Evolutionary conservation across 2,888 invertebrate species (phyloP), one percentile per base, ranked within the genome.

Genomic region (Nipponacmea schrenckii): DNA sequence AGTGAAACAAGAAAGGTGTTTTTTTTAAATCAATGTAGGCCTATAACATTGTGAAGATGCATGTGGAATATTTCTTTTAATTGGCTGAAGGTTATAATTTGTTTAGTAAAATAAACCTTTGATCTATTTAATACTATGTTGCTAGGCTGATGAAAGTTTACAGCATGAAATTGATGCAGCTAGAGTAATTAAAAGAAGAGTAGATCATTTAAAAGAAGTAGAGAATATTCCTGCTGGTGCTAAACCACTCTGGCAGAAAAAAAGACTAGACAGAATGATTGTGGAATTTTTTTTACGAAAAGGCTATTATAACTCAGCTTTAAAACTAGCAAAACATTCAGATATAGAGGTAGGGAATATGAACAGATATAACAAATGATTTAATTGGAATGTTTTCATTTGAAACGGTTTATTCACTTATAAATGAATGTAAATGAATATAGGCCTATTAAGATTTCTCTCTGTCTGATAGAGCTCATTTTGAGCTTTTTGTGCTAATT

Each of bases 231-330:
- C 77, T 31, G 81, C 78, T 31, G 77, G 93, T 92, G 82, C 92
- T 15, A 76, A 80, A 64, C 83, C 78, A 31, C 93, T 94, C 77
- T 97, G 96, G 95, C 93, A 94, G 74, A 92, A 94, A 77, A 93
- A 94, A 77, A 92, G 98, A 45, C 90, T 98, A 70, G 97, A 98
- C 90, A 92, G 99, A 69, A 96, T 99, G 94, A 91, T 99, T 68
- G 96, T 98, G 17, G 98, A 99, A 87, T 97, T 98, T 89, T 95
- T 98, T 86, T 91, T 99, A 26, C 91, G 97, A 72, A 94, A 95
- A 86, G 98, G 99, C 0, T 97, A 96, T 90, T 98, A 99, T 88
- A 95, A 95, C 85, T 94, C 97, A 0, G 98, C 98, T 0, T 93
- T 94, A 78, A 93, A 94, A 84, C 90, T 99, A 39, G 95, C 97